phyloP scores from a whole-genome alignment of 2,888 invertebrate species.

The Cenopis cana region DNA sequence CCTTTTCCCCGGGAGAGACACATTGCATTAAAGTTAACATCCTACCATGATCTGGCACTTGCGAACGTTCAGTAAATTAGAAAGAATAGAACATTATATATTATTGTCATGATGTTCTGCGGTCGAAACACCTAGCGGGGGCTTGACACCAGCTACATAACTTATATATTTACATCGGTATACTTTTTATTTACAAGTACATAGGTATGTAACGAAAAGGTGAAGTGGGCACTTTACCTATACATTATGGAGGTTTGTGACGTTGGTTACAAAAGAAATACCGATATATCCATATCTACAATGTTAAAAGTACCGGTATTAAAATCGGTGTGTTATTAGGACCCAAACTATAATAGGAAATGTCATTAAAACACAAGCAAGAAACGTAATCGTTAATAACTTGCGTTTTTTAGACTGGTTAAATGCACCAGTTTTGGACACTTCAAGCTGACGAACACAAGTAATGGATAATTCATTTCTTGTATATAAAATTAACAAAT shows the following conservation, averaged over 20 bases:
- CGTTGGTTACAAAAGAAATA: background rate
- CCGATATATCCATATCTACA: background rate
- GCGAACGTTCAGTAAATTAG: slow-evolving; percentile 68
- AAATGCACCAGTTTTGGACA: no score
- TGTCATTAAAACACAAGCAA: no score
- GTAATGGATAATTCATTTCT: no score
- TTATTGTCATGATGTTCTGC: slow-evolving; percentile 79
- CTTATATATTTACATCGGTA: background rate
- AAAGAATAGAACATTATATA: slow-evolving; percentile 73
- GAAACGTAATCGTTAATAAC: no score
- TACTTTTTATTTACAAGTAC: background rate
- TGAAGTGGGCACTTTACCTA: no score
- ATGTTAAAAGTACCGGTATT: background rate
- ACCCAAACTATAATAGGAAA: no score
- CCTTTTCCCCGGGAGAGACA: background rate
- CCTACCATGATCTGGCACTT: slow-evolving; percentile 38
- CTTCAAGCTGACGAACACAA: no score
- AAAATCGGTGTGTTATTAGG: no score
- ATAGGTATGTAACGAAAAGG: background rate
- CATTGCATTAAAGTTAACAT: slow-evolving; percentile 43
- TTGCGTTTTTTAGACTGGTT: no score
- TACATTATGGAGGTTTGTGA: background rate
- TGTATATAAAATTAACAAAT: no score
- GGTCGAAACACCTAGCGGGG: slow-evolving; percentile 51
- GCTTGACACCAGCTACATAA: slow-evolving; percentile 12